A percentile compares a stretch with the other conserved stretches of the same genome.
These are phyloP conservation scores for Celastrina argiolus DNA, from an alignment of 2,888 invertebrate genomes.

Conservation along the genomic window DNA sequence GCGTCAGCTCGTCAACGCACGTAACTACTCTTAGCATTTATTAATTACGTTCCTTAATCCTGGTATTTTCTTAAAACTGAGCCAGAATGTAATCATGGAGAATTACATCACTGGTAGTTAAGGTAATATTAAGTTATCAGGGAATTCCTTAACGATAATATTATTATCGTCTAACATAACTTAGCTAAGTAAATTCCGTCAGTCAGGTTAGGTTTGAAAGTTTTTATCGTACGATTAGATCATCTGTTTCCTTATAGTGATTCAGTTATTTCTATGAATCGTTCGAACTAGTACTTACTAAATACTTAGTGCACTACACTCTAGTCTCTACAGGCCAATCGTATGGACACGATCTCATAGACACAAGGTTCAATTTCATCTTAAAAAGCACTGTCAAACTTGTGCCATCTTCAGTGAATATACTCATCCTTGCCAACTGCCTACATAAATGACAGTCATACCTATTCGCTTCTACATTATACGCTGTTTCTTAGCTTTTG, in stretches of 20 bases:
- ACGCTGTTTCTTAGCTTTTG: constrained; percentile 36
- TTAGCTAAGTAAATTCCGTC: neutral
- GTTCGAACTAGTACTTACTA: no score
- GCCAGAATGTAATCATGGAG: neutral
- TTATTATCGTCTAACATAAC: neutral
- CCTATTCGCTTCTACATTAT: constrained; percentile 44
- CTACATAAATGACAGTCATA: constrained; percentile 53
- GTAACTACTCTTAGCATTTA: no score
- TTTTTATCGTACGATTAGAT: neutral
- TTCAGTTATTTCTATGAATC: neutral
- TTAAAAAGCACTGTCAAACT: constrained; percentile 37
- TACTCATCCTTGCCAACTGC: constrained; percentile 59
- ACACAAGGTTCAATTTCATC: neutral
- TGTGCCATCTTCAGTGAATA: constrained; percentile 54
- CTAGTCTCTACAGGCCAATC: neutral
- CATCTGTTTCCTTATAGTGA: neutral
- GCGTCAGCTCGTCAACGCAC: no score
- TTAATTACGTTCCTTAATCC: no score
- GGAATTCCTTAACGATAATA: neutral
- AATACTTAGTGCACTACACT: no score
- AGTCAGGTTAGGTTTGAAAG: neutral
- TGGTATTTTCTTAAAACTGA: no score
- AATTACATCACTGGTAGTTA: neutral
- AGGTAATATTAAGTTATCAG: neutral
- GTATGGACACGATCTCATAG: neutral